Conservation (phyloP, 53 echinoderm and acorn worm genomes). For the Crossaster papposus region DNA sequence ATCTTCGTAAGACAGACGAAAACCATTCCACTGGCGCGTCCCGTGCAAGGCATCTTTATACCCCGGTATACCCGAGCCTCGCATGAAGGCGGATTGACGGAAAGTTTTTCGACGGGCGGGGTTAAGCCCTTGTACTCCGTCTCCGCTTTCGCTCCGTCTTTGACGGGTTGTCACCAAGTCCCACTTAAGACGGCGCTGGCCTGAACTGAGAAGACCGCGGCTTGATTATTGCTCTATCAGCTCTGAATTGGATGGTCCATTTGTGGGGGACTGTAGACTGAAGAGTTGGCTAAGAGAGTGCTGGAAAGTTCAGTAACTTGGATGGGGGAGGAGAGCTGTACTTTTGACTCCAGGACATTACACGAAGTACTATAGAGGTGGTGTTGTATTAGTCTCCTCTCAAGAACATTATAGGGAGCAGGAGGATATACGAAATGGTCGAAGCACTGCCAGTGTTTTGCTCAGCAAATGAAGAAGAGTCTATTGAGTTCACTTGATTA, state of each 20-base stretch:
- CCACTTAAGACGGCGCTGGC: constrained; percentile 60
- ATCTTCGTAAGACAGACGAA: constrained; percentile 20
- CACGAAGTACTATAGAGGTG: background rate
- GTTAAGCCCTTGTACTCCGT: constrained; percentile 50
- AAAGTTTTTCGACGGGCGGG: constrained; percentile 53
- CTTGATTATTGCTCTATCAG: constrained; percentile 51
- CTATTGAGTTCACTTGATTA: background rate
- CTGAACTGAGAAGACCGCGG: constrained; percentile 45
- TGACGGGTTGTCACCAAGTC: constrained; percentile 65
- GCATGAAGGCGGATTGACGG: constrained; percentile 21
- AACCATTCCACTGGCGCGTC: background rate
- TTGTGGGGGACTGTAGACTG: constrained; percentile 40
- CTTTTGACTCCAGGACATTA: constrained; percentile 4
- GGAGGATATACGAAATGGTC: background rate
- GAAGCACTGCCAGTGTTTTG: background rate
- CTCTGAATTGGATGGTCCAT: constrained; percentile 51
- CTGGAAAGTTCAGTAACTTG: constrained; percentile 57
- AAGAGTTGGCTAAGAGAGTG: constrained; percentile 22
- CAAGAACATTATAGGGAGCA: background rate
- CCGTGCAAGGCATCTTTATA: background rate
- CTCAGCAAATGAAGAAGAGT: background rate
- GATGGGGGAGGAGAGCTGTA: constrained; percentile 22
- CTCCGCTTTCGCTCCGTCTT: constrained; percentile 42
- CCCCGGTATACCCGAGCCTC: background rate
- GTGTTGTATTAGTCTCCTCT: background rate